Evolutionary conservation across 23 tunicate species (phyloP).

Genomic region (Styela clava): DNA sequence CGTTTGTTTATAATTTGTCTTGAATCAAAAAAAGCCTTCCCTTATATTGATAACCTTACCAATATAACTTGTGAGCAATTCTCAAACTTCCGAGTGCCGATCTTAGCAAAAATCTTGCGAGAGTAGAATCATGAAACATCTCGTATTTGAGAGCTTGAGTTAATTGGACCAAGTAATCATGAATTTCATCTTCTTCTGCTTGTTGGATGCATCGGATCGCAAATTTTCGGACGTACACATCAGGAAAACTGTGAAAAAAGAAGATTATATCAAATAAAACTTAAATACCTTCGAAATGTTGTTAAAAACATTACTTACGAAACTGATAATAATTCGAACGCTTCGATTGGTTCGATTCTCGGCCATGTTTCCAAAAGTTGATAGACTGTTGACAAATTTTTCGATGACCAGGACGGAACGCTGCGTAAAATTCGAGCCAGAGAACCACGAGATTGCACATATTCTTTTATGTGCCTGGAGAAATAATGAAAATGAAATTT

Average conservation of each 20-base stretch:
- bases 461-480: conserved; percentile 19
- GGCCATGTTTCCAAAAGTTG: conserved; percentile 54
- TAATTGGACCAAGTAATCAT: conserved; percentile 75
- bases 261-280: neutral
- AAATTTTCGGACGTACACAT: conserved; percentile 46
- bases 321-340: conserved; percentile 45
- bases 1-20: too few relatives aligned
- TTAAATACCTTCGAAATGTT: too few relatives aligned
- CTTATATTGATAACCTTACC: conserved; percentile 53
- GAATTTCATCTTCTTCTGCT: conserved; percentile 76
- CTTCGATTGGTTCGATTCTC: conserved; percentile 56
- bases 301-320: conserved; percentile 17
- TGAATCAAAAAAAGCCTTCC: too few relatives aligned
- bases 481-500: neutral
- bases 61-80: conserved; percentile 75
- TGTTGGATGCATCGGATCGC: conserved; percentile 76
- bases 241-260: conserved; percentile 52
- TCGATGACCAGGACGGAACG: conserved; percentile 73
- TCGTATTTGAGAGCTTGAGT: conserved; percentile 80
- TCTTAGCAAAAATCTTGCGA: conserved; percentile 47
- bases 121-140: conserved; percentile 52
- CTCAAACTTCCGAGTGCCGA: conserved; percentile 70
- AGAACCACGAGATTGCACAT: conserved; percentile 5
- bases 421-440: conserved; percentile 60
- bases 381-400: conserved; percentile 41